Evolutionary conservation across 2,797 vertebrate genomes (phyloP).

Genomic region (Cyclopterus lumpus): DNA sequence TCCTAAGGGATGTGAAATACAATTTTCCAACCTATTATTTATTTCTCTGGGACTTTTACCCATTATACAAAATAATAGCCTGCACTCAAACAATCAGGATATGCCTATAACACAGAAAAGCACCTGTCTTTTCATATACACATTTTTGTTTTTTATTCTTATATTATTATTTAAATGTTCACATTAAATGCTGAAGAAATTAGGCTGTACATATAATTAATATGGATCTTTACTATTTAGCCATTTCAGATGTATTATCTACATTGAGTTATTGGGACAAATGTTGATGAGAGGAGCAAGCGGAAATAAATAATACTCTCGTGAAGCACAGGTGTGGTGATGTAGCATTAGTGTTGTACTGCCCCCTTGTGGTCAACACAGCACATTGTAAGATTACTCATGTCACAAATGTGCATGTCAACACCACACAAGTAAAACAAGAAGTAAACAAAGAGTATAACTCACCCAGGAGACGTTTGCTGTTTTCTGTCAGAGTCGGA

Average conservation of each 20-base stretch:
- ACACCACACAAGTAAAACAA: neutral
- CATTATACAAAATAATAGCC: no score
- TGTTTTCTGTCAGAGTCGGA: no score
- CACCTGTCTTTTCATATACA: neutral
- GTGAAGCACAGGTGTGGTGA: no score
- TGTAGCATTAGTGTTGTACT: neutral
- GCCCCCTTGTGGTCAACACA: constrained; percentile 16
- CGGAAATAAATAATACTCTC: no score
- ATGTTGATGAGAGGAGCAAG: neutral
- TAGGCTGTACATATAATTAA: neutral
- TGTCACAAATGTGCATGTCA: neutral
- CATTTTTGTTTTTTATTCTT: no score
- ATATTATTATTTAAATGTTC: neutral
- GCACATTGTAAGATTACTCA: neutral
- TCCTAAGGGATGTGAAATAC: neutral
- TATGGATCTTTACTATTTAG: neutral
- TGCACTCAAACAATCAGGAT: no score
- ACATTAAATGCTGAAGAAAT: neutral
- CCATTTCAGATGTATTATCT: neutral
- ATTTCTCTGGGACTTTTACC: no score
- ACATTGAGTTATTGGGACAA: neutral
- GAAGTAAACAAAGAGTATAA: neutral
- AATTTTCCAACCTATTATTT: neutral
- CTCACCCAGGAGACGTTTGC: no score
- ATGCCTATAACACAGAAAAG: neutral